Evolutionary conservation across 2,113 vertebrate genomes (phyloP).

Genomic region (Natator depressus): DNA sequence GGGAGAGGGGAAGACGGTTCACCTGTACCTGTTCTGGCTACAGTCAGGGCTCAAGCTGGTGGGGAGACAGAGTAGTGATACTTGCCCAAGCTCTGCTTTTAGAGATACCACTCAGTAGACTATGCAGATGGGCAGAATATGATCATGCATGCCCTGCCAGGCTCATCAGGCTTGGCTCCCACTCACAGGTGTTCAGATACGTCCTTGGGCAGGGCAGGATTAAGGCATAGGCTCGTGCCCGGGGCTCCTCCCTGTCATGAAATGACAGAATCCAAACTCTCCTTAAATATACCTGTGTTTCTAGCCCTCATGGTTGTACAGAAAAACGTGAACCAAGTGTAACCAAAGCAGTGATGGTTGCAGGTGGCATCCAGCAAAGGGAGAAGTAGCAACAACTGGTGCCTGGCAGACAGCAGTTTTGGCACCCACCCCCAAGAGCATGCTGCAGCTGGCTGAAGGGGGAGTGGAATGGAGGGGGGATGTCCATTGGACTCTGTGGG

Average conservation of each 20-base stretch:
- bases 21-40: neutral
- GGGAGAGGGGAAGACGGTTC: neutral
- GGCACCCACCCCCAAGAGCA: neutral
- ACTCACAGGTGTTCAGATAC: neutral
- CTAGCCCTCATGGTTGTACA: neutral
- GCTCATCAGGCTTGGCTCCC: too few relatives aligned
- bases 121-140: too few relatives aligned
- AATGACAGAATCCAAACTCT: neutral
- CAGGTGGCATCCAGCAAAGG: neutral
- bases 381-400: neutral
- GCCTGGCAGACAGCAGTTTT: neutral
- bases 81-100: neutral
- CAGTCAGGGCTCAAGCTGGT: neutral
- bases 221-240: neutral
- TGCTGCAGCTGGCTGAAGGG: neutral
- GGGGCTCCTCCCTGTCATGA: too few relatives aligned
- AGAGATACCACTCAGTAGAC: neutral
- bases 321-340: neutral
- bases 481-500: neutral
- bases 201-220: neutral
- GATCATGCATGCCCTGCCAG: too few relatives aligned
- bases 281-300: neutral
- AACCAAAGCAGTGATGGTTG: neutral
- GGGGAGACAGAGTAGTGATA: neutral
- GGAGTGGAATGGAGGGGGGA: neutral